Evolutionary conservation across 2,888 invertebrate species (phyloP), one percentile per base, ranked within the genome.

Genomic region (Crematogaster levior): DNA sequence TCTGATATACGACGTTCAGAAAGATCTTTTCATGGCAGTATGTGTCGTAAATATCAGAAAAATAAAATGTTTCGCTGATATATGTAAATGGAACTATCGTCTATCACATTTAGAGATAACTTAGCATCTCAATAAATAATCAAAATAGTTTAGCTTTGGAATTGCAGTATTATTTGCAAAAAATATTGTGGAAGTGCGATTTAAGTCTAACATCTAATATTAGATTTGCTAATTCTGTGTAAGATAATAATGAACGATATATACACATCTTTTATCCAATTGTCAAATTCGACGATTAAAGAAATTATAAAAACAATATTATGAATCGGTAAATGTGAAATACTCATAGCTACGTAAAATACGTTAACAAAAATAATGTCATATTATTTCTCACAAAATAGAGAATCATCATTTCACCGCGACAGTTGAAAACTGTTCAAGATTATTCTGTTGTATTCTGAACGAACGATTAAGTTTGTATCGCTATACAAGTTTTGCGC

Each of bases 41-140:
- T 80, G 43, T 43, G 56, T 80, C 34, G 48, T 46, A 63, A 79
- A 21, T 63, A 65, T 48, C 61, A 34, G 40, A 60, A 77, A 65
- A 77, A 65, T 53, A 46, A 79, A n/a, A 80, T 15, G 7, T 63
- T 63, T 81, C 63, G 10, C 40, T 30, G 34, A 43, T 30, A 15
- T 37, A 63, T 43, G 15, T 15, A 77, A 75, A 68, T 56, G 27
- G 27, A 65, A 77, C 58, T 65, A 65, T 77, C 30, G 34, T 1
- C 63, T 63, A 30, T 79, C 34, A 60, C 63, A 63, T 27, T 53
- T 56, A 81, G 53, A 81, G 63, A 81, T 48, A 40, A 81, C 51
- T 46, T n/a, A 81, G 63, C 37, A 77, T 77, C 40, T 77, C 46
- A 79, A 34, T 72, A 77, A 4, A 7, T 77, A 72, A 79, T 72